These are phyloP conservation scores for Drosophila orena DNA, from an alignment of 1,140 invertebrate species.

Conservation along the genomic window DNA sequence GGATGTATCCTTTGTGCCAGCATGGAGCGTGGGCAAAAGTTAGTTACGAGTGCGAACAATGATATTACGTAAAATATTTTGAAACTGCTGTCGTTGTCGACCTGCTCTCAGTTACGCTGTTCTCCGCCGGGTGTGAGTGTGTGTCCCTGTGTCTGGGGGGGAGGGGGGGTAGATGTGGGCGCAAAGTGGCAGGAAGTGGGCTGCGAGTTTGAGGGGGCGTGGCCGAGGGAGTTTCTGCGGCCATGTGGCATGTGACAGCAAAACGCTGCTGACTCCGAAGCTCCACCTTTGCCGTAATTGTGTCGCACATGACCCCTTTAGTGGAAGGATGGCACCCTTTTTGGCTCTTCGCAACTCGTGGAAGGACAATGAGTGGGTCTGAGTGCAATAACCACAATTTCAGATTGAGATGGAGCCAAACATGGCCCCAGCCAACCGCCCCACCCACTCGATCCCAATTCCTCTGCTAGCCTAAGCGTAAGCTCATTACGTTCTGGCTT, in stretches of 20 bases:
- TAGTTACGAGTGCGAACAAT: constrained; percentile 81
- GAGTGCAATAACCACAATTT: constrained; percentile 79
- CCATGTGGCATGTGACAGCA: constrained; percentile 80
- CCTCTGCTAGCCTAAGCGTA: constrained; percentile 59
- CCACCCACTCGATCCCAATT: background rate
- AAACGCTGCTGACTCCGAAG: constrained; percentile 66
- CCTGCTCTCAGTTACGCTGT: constrained; percentile 21
- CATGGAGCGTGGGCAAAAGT: constrained; percentile 63
- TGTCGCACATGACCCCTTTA: constrained; percentile 73
- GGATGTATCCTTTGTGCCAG: constrained; percentile 52
- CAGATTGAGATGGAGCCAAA: constrained; percentile 64
- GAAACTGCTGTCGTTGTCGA: constrained; percentile 63
- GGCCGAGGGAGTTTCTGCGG: constrained; percentile 62
- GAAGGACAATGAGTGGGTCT: constrained; percentile 23
- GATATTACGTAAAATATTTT: constrained; percentile 84
- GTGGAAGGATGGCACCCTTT: constrained; percentile 50
- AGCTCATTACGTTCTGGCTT: constrained; percentile 83
- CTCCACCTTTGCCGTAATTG: constrained; percentile 78
- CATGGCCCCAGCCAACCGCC: background rate
- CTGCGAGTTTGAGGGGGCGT: constrained; percentile 30
- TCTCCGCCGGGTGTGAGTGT: constrained; percentile 8
- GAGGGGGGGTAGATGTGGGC: constrained; percentile 13
- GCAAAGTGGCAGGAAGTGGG: constrained; percentile 5
- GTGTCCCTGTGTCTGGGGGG: constrained; percentile 23
- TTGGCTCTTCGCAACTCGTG: constrained; percentile 8